phyloP scores from a whole-genome alignment of 2,113 vertebrate genomes.

The Coturnix japonica region DNA sequence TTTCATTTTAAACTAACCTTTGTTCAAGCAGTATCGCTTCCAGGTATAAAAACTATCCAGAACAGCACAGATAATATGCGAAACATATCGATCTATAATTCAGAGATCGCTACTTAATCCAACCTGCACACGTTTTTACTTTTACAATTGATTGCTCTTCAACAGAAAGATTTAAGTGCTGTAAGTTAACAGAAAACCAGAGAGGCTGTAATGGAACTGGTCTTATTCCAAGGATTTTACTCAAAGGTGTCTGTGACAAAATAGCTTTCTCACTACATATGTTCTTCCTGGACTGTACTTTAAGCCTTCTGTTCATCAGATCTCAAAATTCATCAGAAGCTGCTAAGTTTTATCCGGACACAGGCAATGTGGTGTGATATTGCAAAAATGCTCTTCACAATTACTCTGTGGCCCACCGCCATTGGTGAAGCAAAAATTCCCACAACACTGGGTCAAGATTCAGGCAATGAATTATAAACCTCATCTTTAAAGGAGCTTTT shows the following conservation, averaged over 20 bases:
- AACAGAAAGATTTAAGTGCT: not conserved
- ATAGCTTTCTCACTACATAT: not conserved
- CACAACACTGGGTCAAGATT: not conserved
- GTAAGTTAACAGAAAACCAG: not conserved
- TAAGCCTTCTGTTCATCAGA: constrained; percentile 6
- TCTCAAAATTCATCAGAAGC: not conserved
- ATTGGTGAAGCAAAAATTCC: not conserved
- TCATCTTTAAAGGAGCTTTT: not conserved
- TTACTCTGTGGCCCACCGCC: not conserved
- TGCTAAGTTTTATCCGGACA: not conserved
- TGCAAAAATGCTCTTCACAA: not conserved
- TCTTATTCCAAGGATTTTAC: not conserved
- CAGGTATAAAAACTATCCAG: not conserved
- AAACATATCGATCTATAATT: not conserved
- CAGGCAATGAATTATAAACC: not conserved
- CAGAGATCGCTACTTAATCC: not conserved
- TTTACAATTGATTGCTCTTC: not conserved
- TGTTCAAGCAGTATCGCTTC: not conserved
- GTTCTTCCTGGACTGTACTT: not conserved
- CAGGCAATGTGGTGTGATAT: not conserved
- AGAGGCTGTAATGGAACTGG: not conserved
- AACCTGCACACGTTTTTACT: not conserved
- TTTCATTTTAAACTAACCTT: not conserved
- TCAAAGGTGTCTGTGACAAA: not conserved
- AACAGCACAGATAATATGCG: not conserved